Evolutionary conservation across 2,888 invertebrate species (phyloP), one percentile per base, ranked within the genome.

Genomic region (Dryadula phaetusa): DNA sequence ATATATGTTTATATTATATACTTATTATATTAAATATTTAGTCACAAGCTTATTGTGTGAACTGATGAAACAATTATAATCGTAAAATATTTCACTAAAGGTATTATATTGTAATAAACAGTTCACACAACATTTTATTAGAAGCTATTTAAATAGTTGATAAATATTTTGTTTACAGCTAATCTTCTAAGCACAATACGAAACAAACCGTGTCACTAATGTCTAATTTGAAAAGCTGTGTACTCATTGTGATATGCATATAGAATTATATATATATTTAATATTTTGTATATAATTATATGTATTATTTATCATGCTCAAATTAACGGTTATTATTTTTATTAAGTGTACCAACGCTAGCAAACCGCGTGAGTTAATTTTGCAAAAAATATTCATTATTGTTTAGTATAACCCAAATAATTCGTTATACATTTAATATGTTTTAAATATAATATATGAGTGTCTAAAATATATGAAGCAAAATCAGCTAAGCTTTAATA

Each of bases 401-500:
- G n/a, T n/a, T 62, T 62, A 62, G 25, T 66, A 63, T 37, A 61
- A 53, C 47, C 34, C 14, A 47, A 20, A 56, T 64, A 62, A 56
- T 47, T 7, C 60, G 63, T 18, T 12, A 32, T 10, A 52, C 32
- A 58, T 20, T 64, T 46, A 37, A 32, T 62, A 68, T 47, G 53
- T n/a, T 49, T 47, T 34, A 60, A 34, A 32, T 34, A 58, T 46
- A 28, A n/a, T 34, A 54, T 16, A 37, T 46, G 64, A 61, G 37
- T 52, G 2, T 62, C 14, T 64, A 54, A 68, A 69, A 46, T 44
- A 62, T 66, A 69, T 46, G 65, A 78, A 80, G 81, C 80, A 76
- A 77, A 73, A 75, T 72, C 76, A 74, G 74, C 73, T 64, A 84
- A 83, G 81, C 78, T 70, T 72, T 76, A 78, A 79, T 75, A 80